Conservation (phyloP, 2,113 vertebrate species). For the Anseranas semipalmata region DNA sequence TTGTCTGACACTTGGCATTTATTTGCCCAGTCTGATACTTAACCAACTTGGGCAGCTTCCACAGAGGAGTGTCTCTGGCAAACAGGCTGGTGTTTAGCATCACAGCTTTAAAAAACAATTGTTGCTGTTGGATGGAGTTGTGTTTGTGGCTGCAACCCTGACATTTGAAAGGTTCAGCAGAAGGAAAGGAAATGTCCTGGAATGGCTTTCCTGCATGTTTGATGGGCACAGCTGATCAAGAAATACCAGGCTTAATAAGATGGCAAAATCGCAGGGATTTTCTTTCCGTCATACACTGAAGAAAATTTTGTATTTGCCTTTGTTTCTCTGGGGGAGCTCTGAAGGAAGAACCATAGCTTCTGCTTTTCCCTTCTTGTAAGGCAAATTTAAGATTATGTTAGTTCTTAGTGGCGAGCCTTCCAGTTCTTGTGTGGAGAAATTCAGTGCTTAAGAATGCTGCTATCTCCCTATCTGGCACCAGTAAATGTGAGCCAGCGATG, state of each 20-base stretch:
- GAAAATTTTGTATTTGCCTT: neutral
- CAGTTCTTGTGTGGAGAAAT: conserved; percentile 1
- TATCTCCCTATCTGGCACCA: conserved; percentile 37
- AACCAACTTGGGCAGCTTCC: conserved; percentile 47
- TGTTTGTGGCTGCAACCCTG: conserved; percentile 6
- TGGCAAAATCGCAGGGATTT: neutral
- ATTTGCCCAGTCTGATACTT: conserved; percentile 23
- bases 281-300: neutral
- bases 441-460: conserved; percentile 35
- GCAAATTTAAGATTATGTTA: neutral
- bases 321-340: neutral
- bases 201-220: neutral
- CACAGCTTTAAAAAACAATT: conserved; percentile 6
- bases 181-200: neutral
- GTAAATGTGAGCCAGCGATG: neutral
- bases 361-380: neutral
- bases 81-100: neutral
- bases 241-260: neutral
- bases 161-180: neutral
- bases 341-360: neutral
- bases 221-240: neutral
- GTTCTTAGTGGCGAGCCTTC: neutral
- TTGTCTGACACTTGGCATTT: conserved; percentile 31
- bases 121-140: neutral
- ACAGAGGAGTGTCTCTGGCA: neutral